A percentile compares a stretch with the other conserved stretches of the same genome.
Conservation (phyloP, 35 echinoderm and acorn worm genomes). For the Holothuria glaberrima region DNA sequence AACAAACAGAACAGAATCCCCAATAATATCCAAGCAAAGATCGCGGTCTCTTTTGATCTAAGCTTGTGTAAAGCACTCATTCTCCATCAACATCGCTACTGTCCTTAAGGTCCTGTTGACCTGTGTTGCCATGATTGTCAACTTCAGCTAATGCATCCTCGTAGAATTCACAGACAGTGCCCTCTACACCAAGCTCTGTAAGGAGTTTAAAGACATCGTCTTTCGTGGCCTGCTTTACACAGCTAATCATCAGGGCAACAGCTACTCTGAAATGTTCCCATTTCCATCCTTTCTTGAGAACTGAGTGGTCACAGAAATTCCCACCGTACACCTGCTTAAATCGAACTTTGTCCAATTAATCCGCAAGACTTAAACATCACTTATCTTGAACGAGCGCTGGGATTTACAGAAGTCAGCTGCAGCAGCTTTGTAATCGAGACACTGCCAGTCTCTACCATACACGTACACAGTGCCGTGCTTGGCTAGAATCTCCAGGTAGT, state of each 20-base stretch:
- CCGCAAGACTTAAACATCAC: neutral
- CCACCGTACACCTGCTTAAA: too few species aligned
- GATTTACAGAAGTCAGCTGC: conserved; percentile 21
- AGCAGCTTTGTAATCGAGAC: too few species aligned
- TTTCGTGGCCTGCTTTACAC: conserved; percentile 21
- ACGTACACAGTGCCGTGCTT: too few species aligned
- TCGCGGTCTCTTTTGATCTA: too few species aligned
- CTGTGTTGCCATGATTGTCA: neutral
- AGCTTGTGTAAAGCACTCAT: neutral
- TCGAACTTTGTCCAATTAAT: conserved; percentile 28
- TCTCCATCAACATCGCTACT: conserved; percentile 34
- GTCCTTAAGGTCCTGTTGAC: conserved; percentile 21
- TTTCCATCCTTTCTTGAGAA: too few species aligned
- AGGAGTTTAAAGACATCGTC: conserved; percentile 22
- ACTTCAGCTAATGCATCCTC: conserved; percentile 47
- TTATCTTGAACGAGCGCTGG: conserved; percentile 34
- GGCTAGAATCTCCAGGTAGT: too few species aligned
- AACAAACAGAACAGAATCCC: too few species aligned
- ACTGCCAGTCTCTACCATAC: neutral
- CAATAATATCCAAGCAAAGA: too few species aligned
- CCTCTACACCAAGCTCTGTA: conserved; percentile 21
- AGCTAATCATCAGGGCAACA: too few species aligned
- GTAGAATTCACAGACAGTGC: conserved; percentile 14
- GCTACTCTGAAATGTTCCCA: too few species aligned
- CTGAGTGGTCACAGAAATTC: too few species aligned